Base-by-base conservation (phyloP, 2,113 vertebrate species). In the Alosa alosa region DNA sequence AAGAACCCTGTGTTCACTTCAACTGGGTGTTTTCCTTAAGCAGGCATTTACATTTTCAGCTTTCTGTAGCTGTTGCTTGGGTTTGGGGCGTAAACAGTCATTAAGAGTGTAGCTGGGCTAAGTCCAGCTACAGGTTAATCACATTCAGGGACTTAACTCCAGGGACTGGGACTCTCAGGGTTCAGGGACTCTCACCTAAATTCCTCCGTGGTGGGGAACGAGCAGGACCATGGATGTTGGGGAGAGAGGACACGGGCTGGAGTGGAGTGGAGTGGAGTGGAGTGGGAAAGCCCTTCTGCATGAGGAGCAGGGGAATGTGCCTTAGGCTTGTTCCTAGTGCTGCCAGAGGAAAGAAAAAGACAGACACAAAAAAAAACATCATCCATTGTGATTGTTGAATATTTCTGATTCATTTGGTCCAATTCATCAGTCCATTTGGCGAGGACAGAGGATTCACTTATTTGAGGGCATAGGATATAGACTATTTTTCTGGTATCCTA, bases 221-320 rank as follows among this genome's bases (percentile, higher is more conserved):
- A 18, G 55, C 6, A 6, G 18, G 55, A 60, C 55, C 18, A 22
- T 3, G 55, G 55, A 22, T 6, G 20, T 5, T 3, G 18, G 55
- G 6, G 18, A 60, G 55, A 4, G 18, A 18, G 55, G 50, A 52
- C 50, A 3, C 50, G 0, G 50, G 2, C 2, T 52, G 50, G 50
- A 52, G 17, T 52, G 50, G 17, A 15, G 13, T 52, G 50, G 5
- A 60, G 18, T 22, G 55, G 55, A 6, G 6, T 60, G 47, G 47
- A 11, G 47, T 49, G 47, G 47, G 11, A 49, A 49, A 49, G 47
- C 55, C 55, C 55, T 60, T 60, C 18, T 60, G 49, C 36, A 25
- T 55, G 60, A 82, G 46, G 72, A 49, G 22, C 18, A 44, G 45
- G 50, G 72, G 84, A 85, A 85, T 85, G 46, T 85, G 72, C 84